Percentiles rank a stretch among this genome's conserved stretches.
phyloP scores from a whole-genome alignment of 2,888 invertebrate genomes.

The Cremastobaeus sp. region DNA sequence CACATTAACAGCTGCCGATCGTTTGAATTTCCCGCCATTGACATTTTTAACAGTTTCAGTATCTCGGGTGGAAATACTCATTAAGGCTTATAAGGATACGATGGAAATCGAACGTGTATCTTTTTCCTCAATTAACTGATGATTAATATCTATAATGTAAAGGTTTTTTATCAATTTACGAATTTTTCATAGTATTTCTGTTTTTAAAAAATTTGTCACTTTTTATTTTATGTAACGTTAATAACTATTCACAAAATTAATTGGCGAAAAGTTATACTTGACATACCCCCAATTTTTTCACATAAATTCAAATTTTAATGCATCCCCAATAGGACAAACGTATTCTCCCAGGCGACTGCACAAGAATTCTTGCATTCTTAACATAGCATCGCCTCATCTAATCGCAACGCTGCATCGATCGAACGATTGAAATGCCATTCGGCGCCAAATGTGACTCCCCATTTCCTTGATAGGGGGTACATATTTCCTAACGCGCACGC shows the following conservation, averaged over 20 bases:
- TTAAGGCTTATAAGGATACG: too few species aligned
- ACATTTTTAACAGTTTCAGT: background rate
- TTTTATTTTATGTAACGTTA: too few species aligned
- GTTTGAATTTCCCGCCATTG: conserved; percentile 31
- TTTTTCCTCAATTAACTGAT: too few species aligned
- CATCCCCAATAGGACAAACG: conserved; percentile 14
- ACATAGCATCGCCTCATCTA: conserved; percentile 63
- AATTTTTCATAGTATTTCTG: too few species aligned
- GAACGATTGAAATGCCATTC: conserved; percentile 69
- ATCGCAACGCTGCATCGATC: conserved; percentile 74
- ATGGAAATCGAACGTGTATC: too few species aligned
- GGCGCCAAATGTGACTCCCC: conserved; percentile 42
- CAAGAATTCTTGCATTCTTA: conserved; percentile 28
- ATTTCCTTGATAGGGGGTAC: conserved; percentile 29
- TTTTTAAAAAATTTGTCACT: too few species aligned
- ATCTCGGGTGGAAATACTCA: background rate
- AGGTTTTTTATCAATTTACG: too few species aligned
- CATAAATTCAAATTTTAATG: conserved; percentile 21
- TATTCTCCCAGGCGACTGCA: conserved; percentile 11
- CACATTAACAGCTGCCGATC: conserved; percentile 3
- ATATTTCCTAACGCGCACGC: conserved; percentile 34
- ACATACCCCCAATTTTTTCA: conserved; percentile 7
- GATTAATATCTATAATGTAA: too few species aligned
- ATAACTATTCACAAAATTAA: too few species aligned
- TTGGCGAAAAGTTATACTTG: background rate